Evolutionary conservation across 2,888 invertebrate species (phyloP), one percentile per base, ranked within the genome.

Genomic region (Drosophila nigritarsus): DNA sequence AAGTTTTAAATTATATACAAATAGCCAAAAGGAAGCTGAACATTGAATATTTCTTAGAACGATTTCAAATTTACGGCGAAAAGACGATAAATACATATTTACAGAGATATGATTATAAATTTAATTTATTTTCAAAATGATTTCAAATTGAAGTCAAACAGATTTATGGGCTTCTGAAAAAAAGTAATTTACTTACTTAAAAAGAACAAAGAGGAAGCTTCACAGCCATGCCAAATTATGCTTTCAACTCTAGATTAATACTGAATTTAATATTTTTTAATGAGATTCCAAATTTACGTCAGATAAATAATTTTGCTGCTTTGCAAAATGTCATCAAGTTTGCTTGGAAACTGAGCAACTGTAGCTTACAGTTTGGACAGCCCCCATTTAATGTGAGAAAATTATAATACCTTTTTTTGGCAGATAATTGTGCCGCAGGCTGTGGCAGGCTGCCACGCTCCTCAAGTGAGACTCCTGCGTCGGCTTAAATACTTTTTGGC

Each of bases 401-500:
- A 40, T 40, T n/a, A 29, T 29, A 40, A 40, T 20, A 42, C 20
- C 30, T 20, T 56, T 20, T 42, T 45, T 24, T 11, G 20, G 36
- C 18, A 56, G 45, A 51, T 34, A 27, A 11, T 20, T 42, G 30
- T 58, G 34, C 29, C 32, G 53, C 40, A 42, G n/a, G 40, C 40
- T 20, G 24, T 11, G 54, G 27, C 32, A 49, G 42, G 60, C 45
- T 8, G 24, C 45, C 15, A 51, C 38, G 59, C 62, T 65, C n/a
- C 29, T 27, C 45, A 45, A 15, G 51, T 29, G 38, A 27, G 60
- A 20, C 36, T 65, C 67, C 62, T 84, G 73, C 71, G 76, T 82
- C 70, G 73, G 69, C 62, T 82, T 79, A 83, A 84, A 86, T 83
- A 87, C 83, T 79, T 86, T 45, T 81, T 66, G 73, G 67, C 79